These are phyloP conservation scores for Phalacrocorax carbo DNA, from an alignment of 2,113 vertebrate genomes.

Conservation along the genomic window DNA sequence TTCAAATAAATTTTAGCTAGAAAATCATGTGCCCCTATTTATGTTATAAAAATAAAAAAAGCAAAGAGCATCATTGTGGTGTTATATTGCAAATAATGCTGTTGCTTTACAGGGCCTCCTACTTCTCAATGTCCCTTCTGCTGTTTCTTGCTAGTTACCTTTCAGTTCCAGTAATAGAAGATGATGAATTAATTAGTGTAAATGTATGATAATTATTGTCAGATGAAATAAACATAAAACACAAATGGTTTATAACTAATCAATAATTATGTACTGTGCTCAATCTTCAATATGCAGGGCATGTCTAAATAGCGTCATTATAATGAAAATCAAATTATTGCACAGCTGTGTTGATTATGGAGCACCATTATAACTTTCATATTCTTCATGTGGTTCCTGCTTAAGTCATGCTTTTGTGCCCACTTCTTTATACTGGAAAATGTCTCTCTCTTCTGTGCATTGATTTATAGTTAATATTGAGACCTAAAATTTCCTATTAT, in stretches of 20 bases:
- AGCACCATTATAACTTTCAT: constrained; percentile 58
- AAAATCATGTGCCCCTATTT: neutral
- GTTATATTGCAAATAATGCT: neutral
- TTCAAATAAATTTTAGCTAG: neutral
- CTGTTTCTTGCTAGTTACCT: constrained; percentile 14
- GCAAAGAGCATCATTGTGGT: neutral
- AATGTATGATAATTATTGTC: constrained; percentile 55
- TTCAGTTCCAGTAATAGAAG: constrained; percentile 28
- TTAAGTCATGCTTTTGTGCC: constrained; percentile 43
- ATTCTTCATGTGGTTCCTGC: constrained; percentile 46
- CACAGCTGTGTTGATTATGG: constrained; percentile 72
- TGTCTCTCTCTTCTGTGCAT: neutral
- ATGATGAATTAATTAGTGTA: constrained; percentile 53
- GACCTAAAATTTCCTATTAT: constrained; percentile 17
- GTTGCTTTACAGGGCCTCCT: neutral
- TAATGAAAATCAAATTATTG: constrained; percentile 71
- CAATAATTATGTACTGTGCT: constrained; percentile 64
- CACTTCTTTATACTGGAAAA: constrained; percentile 26
- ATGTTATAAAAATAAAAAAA: neutral
- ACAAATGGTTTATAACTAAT: constrained; percentile 70
- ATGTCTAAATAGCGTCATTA: constrained; percentile 56
- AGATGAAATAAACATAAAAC: constrained; percentile 54
- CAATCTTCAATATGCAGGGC: constrained; percentile 46
- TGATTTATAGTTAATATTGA: constrained; percentile 39
- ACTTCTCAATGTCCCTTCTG: neutral